These are phyloP conservation scores for Acanthoscelides obtectus DNA, from an alignment of 2,888 invertebrate genomes.

Conservation along the genomic window DNA sequence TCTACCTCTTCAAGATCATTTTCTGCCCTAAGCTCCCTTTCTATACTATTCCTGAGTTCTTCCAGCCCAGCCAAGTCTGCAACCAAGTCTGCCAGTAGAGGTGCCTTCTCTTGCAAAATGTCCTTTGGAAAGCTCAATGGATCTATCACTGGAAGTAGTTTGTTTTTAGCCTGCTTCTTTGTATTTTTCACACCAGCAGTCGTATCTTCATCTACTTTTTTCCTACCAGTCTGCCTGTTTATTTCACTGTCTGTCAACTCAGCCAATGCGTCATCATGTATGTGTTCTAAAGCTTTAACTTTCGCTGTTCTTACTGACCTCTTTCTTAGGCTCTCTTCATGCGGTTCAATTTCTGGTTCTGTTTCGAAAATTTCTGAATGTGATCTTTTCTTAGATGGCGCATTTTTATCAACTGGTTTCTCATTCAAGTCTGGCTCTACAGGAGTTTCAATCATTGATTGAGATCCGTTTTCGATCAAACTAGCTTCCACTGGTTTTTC, in stretches of 20 bases:
- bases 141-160: background rate
- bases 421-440: background rate
- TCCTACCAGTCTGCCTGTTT: slow-evolving; percentile 7
- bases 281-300: slow-evolving; percentile 32
- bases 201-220: background rate
- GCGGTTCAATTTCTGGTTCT: background rate
- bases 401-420: background rate
- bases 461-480: background rate
- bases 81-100: slow-evolving; percentile 18
- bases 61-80: slow-evolving; percentile 19
- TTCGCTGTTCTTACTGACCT: slow-evolving; percentile 23
- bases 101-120: slow-evolving; percentile 12
- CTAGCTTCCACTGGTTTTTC: background rate
- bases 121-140: slow-evolving; percentile 3
- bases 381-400: background rate
- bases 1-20: slow-evolving; percentile 4
- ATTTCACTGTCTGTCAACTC: slow-evolving; percentile 24
- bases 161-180: slow-evolving; percentile 7
- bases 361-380: background rate
- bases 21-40: slow-evolving; percentile 20
- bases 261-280: slow-evolving; percentile 29
- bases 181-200: background rate
- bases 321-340: background rate
- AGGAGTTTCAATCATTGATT: background rate
- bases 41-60: slow-evolving; percentile 22